These are phyloP conservation scores for Melanogrammus aeglefinus DNA, from an alignment of 2,797 vertebrate species.

Conservation along the genomic window DNA sequence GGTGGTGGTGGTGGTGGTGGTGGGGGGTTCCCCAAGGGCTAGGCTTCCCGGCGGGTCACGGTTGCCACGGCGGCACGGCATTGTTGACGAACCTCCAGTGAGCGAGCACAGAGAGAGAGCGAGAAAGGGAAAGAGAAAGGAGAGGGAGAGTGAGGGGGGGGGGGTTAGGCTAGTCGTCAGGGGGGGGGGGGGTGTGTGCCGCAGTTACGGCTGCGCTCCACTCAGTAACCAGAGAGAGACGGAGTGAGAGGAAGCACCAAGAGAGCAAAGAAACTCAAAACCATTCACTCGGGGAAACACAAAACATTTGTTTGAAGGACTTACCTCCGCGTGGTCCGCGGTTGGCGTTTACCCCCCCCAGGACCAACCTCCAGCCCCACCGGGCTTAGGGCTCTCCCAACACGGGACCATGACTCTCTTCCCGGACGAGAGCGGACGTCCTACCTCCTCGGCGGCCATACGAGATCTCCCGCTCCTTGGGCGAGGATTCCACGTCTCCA, in stretches of 20 bases:
- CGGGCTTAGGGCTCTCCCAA: constrained; percentile 27
- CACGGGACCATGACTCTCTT: constrained; percentile 50
- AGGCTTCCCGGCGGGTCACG: constrained; percentile 59
- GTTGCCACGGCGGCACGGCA: constrained; percentile 70
- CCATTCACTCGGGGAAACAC: constrained; percentile 18
- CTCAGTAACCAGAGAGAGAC: constrained; percentile 14
- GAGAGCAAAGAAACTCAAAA: constrained; percentile 35
- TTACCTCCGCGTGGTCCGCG: constrained; percentile 25
- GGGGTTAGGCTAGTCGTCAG: constrained; percentile 29
- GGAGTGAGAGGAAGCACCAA: constrained; percentile 41
- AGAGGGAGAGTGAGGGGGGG: constrained; percentile 18
- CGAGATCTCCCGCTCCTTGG: neutral
- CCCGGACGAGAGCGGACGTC: constrained; percentile 6
- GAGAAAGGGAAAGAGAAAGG: constrained; percentile 23
- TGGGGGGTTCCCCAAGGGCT: constrained; percentile 29
- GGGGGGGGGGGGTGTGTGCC: constrained; percentile 48
- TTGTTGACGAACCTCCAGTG: constrained; percentile 72
- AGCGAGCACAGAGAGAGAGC: constrained; percentile 34
- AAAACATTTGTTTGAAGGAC: neutral
- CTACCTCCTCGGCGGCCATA: neutral
- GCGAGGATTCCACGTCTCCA: constrained; percentile 34
- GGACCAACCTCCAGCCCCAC: neutral
- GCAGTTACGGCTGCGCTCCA: constrained; percentile 43
- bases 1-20: neutral
- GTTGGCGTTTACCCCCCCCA: constrained; percentile 41